These are phyloP conservation scores for Epizoanthus illoricatus DNA, from an alignment of 92 coral and sea anemone species.

Conservation along the genomic window DNA sequence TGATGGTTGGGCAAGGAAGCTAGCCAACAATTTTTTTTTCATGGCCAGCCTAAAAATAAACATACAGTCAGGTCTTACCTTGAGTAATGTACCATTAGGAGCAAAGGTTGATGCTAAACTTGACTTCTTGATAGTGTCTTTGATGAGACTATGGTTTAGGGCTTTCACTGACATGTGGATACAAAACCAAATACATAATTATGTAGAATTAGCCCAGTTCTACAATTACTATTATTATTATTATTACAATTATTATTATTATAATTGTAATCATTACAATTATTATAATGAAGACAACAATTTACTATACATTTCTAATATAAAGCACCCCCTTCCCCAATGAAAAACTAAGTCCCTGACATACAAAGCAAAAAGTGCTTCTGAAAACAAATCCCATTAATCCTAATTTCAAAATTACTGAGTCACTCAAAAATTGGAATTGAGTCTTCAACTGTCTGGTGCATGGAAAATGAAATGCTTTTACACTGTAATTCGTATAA, in stretches of 20 bases:
- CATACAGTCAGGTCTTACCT: constrained; percentile 46
- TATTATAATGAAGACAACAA: not conserved
- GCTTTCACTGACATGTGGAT: constrained; percentile 16
- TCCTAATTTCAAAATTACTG: too few species aligned
- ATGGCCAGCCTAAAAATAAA: too few species aligned
- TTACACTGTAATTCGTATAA: too few species aligned
- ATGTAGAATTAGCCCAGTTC: not conserved
- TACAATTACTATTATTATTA: too few species aligned
- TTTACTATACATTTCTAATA: not conserved
- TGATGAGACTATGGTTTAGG: constrained; percentile 3
- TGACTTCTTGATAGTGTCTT: constrained; percentile 30
- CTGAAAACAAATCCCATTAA: too few species aligned
- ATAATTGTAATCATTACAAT: not conserved
- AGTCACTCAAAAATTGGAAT: too few species aligned
- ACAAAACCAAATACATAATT: not conserved
- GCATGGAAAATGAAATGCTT: too few species aligned
- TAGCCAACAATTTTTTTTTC: too few species aligned
- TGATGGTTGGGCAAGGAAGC: too few species aligned
- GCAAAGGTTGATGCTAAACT: constrained; percentile 53
- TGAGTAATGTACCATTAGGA: constrained; percentile 57
- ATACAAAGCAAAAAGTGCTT: too few species aligned
- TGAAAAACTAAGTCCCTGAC: not conserved
- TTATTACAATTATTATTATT: too few species aligned
- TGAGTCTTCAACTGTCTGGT: too few species aligned
- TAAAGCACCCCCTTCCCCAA: not conserved